A percentile compares a stretch with the other conserved stretches of the same genome.
Conservation (phyloP, 1,140 invertebrate species). For the Musca vetustissima region DNA sequence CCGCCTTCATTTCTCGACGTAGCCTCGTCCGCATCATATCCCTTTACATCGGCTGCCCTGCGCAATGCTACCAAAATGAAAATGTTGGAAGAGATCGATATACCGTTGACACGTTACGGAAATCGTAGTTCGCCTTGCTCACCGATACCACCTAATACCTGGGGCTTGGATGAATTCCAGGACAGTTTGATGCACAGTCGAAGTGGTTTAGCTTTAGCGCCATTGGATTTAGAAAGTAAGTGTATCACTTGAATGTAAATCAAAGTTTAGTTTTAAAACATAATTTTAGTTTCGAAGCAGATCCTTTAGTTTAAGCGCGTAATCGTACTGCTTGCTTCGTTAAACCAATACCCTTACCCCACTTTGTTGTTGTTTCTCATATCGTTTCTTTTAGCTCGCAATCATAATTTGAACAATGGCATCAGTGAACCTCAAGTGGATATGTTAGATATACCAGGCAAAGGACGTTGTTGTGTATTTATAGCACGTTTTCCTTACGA, state of each 20-base stretch:
- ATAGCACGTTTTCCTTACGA: constrained; percentile 95
- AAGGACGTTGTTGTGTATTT: constrained; percentile 89
- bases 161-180: constrained; percentile 67
- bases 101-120: constrained; percentile 62
- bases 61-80: constrained; percentile 61
- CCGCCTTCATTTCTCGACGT: constrained; percentile 45
- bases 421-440: constrained; percentile 68
- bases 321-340: background rate
- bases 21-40: constrained; percentile 56
- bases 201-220: constrained; percentile 59
- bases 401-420: constrained; percentile 45
- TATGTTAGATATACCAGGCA: constrained; percentile 90
- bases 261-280: no score
- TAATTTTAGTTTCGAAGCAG: no score
- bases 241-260: no score
- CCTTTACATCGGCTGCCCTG: constrained; percentile 65
- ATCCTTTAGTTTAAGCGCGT: background rate
- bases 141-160: constrained; percentile 59
- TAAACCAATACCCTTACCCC: background rate
- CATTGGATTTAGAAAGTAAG: constrained; percentile 62
- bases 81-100: constrained; percentile 68
- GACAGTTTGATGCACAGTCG: constrained; percentile 64
- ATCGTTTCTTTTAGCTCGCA: constrained; percentile 36
- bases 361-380: background rate
- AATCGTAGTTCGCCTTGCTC: constrained; percentile 67